Evolutionary conservation across 2,888 invertebrate genomes (phyloP).

Genomic region (Clunio marinus): DNA sequence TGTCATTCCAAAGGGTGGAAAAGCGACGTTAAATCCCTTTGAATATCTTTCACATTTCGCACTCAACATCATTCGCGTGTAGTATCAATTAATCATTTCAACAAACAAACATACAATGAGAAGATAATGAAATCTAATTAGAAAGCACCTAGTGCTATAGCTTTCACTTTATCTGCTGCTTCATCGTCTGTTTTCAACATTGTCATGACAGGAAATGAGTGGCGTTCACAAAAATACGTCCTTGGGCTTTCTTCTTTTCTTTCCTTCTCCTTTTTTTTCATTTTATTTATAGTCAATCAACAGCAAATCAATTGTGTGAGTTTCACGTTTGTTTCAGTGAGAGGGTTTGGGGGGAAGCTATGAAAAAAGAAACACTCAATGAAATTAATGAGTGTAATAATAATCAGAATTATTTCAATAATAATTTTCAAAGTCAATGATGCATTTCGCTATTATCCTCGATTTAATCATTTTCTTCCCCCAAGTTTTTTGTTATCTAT

Average conservation of each 20-base stretch:
- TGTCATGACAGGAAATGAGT: neutral
- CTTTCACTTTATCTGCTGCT: neutral
- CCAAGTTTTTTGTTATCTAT: neutral
- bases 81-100: conserved; percentile 16
- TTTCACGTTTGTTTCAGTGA: neutral
- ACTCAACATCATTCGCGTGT: neutral
- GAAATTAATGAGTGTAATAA: conserved; percentile 38
- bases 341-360: neutral
- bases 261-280: neutral
- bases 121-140: conserved; percentile 12
- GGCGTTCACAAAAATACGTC: neutral
- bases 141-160: neutral
- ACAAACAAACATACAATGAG: conserved; percentile 1
- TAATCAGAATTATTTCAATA: conserved; percentile 32
- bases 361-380: neutral
- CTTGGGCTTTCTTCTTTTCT: neutral
- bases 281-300: neutral
- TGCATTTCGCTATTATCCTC: conserved; percentile 19
- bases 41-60: neutral
- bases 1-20: neutral
- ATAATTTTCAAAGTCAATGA: conserved; percentile 37
- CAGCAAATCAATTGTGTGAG: no score
- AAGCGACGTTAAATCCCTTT: neutral
- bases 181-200: neutral
- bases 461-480: neutral